Base-by-base conservation (phyloP, 2,113 vertebrate species). In the Columba livia region DNA sequence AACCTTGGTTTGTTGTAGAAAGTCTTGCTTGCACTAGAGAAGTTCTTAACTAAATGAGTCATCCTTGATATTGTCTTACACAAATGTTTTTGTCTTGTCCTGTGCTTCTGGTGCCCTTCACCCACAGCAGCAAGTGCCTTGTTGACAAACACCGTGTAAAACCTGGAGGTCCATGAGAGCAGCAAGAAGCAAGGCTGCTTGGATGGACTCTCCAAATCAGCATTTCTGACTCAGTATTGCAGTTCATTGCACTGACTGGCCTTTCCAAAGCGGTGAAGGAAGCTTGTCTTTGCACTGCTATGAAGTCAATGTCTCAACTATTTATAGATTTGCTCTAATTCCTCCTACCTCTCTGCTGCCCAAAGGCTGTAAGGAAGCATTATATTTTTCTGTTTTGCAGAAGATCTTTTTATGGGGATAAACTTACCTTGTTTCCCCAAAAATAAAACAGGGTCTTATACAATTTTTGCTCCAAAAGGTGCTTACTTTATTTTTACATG, bases 141-240 rank as follows among this genome's bases (percentile, higher is more conserved):
- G 58, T 18, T 56, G 75, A 53, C 48, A 13, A 78, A 12, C 11
- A 40, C 31, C 5, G 4, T 62, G 24, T 34, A 54, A 73, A 86
- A 36, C 20, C 20, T 28, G 34, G 21, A 2, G 2, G 0, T 66
- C 85, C 6, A 1, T 12, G 34, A 56, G 5, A n/a, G 17, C 0
- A 51, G 28, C 0, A 15, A 58, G 58, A 34, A 79, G 19, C 28
- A 24, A 60, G 19, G 26, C 29, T 64, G 71, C 42, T 78, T 29
- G 38, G 15, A 14, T 32, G 48, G 64, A 16, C 48, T 67, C 53
- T 42, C 20, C 42, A 79, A 10, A 73, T 25, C 28, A 71, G 32
- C 9, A 15, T 54, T 94, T 66, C 79, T 19, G 2, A 6, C 42
- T 56, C 2, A 13, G 1, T 2, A 19, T 40, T 77, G 58, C 25